Conservation (phyloP, 2,888 invertebrate genomes). For the Caenorhabditis drosophilae region DNA sequence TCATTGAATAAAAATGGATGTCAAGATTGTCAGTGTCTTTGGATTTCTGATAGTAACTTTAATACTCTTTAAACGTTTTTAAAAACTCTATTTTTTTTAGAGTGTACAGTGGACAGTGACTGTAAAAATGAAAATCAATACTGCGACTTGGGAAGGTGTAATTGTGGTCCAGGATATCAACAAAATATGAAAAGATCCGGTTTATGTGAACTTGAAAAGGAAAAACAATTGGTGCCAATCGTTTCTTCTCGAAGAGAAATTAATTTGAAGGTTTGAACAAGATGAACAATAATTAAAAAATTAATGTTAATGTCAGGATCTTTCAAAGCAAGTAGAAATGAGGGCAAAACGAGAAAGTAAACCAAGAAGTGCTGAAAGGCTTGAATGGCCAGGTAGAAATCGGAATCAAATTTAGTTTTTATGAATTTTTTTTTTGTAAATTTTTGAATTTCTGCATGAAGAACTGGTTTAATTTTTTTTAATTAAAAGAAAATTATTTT, state of each 20-base stretch:
- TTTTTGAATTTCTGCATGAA: neutral
- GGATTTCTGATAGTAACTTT: conserved; percentile 35
- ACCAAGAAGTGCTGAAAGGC: conserved; percentile 52
- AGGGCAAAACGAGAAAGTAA: conserved; percentile 32
- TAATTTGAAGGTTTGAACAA: conserved; percentile 1
- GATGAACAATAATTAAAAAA: neutral
- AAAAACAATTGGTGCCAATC: neutral
- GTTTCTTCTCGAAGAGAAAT: neutral
- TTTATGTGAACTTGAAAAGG: conserved; percentile 25
- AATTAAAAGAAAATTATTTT: neutral
- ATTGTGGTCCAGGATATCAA: conserved; percentile 54
- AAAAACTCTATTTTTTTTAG: conserved; percentile 48
- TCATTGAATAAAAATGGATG: conserved; percentile 60
- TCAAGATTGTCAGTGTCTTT: conserved; percentile 65
- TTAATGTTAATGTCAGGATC: conserved; percentile 11
- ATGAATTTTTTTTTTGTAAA: neutral
- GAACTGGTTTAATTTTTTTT: conserved; percentile 2
- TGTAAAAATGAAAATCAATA: conserved; percentile 55
- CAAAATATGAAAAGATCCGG: conserved; percentile 52
- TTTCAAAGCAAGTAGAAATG: neutral
- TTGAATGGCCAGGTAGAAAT: conserved; percentile 66
- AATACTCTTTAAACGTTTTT: no score
- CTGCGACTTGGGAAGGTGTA: conserved; percentile 64
- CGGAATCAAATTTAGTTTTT: neutral
- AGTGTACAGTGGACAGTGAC: conserved; percentile 54